Percentiles rank a stretch among this genome's conserved stretches.
Evolutionary conservation across 2,888 invertebrate genomes (phyloP).

Genomic region (Synergus umbraculus): DNA sequence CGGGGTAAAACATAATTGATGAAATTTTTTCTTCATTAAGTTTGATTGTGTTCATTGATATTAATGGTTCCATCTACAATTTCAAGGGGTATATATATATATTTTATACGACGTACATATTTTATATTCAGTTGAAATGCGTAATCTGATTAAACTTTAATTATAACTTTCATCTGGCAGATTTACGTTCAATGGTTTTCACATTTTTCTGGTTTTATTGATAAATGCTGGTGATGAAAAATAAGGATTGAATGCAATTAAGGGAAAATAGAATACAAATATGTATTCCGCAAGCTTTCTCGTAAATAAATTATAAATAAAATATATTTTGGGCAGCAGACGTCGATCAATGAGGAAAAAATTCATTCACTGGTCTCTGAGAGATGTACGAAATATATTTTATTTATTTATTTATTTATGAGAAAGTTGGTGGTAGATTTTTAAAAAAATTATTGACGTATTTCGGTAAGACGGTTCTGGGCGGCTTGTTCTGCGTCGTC

Average conservation of each 20-base stretch:
- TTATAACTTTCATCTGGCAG: not conserved
- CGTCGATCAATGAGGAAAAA: too few relatives aligned
- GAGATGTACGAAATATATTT: too few relatives aligned
- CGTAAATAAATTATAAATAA: too few relatives aligned
- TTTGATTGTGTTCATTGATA: not conserved
- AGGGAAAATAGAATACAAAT: too few relatives aligned
- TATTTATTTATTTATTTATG: too few relatives aligned
- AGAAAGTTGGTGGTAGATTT: not conserved
- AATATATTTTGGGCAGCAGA: too few relatives aligned
- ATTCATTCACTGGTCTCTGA: too few relatives aligned
- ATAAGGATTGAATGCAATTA: not conserved
- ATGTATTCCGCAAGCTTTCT: too few relatives aligned
- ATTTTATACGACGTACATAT: not conserved
- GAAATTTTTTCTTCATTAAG: not conserved
- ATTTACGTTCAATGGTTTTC: not conserved
- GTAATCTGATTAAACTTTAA: not conserved
- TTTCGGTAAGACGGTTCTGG: not conserved
- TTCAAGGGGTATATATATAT: not conserved
- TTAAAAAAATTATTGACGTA: not conserved
- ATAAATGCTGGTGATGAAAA: not conserved
- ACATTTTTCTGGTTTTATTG: not conserved
- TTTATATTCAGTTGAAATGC: not conserved
- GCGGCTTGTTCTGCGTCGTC: not conserved
- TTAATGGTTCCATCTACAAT: not conserved
- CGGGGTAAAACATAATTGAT: accelerated